phyloP scores from a whole-genome alignment of 23 tunicate species.

The Trididemnum nubilum region DNA sequence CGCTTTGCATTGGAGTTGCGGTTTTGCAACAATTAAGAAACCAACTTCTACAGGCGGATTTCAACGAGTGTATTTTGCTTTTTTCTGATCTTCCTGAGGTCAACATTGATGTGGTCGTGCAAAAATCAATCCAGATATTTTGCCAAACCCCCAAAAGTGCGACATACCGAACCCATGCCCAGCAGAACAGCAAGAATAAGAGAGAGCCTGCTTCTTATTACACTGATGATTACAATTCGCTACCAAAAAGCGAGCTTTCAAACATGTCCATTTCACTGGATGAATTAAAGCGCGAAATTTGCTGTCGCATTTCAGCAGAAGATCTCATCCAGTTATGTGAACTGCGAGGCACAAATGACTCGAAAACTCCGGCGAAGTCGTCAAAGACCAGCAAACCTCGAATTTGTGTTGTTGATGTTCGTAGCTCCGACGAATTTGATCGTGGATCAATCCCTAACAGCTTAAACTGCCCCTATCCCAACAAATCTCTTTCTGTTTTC shows the following conservation, averaged over 20 bases:
- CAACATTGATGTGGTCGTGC: constrained; percentile 79
- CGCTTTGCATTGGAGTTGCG: constrained; percentile 93
- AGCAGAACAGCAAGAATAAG: constrained; percentile 18
- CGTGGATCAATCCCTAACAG: constrained; percentile 75
- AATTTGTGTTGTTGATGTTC: constrained; percentile 71
- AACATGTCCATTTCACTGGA: constrained; percentile 48
- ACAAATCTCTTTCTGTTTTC: constrained; percentile 23
- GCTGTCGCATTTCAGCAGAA: constrained; percentile 85
- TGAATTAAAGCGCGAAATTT: constrained; percentile 57
- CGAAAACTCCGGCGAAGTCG: constrained; percentile 80
- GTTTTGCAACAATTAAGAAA: constrained; percentile 77
- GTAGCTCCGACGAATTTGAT: constrained; percentile 69
- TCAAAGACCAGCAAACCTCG: constrained; percentile 62
- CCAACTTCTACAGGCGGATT: constrained; percentile 71
- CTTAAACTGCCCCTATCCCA: constrained; percentile 40
- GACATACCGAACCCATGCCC: constrained; percentile 76
- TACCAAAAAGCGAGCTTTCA: constrained; percentile 74
- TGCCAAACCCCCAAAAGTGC: constrained; percentile 93
- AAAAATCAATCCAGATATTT: constrained; percentile 73
- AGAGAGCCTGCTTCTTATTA: constrained; percentile 62
- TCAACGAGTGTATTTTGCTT: constrained; percentile 92
- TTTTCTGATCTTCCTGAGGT: constrained; percentile 95
- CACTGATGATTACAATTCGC: constrained; percentile 65
- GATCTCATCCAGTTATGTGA: constrained; percentile 86
- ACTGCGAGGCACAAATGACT: constrained; percentile 51